Conservation (phyloP, 2,113 vertebrate species). For the Emberiza fucata region DNA sequence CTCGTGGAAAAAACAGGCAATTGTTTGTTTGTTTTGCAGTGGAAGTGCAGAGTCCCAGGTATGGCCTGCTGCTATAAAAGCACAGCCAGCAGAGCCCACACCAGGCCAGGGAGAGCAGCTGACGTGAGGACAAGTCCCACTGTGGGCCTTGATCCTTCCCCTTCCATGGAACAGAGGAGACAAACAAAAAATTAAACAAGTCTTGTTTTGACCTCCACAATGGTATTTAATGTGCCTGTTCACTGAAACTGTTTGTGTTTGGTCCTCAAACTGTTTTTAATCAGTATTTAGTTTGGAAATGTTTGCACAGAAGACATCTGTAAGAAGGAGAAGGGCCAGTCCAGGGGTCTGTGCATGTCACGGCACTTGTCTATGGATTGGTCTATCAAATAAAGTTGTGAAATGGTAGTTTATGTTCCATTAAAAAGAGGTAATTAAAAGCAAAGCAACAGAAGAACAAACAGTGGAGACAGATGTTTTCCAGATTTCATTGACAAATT, state of each 20-base stretch:
- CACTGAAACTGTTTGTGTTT: not conserved
- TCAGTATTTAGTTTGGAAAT: not conserved
- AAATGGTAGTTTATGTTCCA: conserved; percentile 30
- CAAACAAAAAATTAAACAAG: not conserved
- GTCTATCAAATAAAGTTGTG: conserved; percentile 2
- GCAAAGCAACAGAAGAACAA: conserved; percentile 38
- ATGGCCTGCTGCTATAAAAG: not conserved
- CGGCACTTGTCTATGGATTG: not conserved
- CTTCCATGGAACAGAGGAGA: not conserved
- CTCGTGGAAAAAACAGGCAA: not conserved
- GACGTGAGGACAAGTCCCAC: not conserved
- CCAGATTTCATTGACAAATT: conserved; percentile 30
- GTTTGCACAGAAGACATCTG: not conserved
- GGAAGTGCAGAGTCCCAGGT: not conserved
- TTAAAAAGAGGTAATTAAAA: conserved; percentile 50
- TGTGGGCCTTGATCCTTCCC: not conserved
- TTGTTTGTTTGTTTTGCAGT: not conserved
- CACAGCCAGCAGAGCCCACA: not conserved
- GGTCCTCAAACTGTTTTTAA: not conserved
- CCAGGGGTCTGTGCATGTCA: not conserved
- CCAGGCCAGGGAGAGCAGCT: not conserved
- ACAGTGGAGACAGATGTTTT: conserved; percentile 38
- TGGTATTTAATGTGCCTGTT: not conserved
- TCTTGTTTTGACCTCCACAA: not conserved
- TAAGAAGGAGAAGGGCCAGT: not conserved